These are phyloP conservation scores for Gallinago paraguaiae DNA, from an alignment of 2,113 vertebrate species.

Conservation along the genomic window DNA sequence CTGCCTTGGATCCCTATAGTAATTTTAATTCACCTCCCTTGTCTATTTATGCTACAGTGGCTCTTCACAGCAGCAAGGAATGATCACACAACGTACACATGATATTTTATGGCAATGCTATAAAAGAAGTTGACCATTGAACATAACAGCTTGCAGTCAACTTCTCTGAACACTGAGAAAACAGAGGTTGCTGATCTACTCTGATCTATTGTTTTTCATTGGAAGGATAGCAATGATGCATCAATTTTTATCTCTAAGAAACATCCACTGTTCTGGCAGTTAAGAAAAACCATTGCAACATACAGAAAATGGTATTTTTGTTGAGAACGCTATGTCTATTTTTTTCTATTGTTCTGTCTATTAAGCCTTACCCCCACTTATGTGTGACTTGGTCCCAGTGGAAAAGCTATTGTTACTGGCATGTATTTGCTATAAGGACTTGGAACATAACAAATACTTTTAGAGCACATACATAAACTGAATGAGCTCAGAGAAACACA, in stretches of 20 bases:
- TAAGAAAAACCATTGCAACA: not conserved
- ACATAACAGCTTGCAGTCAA: not conserved
- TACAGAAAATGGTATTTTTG: not conserved
- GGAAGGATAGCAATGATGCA: not conserved
- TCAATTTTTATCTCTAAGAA: not conserved
- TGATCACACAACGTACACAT: not conserved
- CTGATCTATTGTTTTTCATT: not conserved
- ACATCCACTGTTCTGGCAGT: not conserved
- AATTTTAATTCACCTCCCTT: not conserved
- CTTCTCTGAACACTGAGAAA: accelerated
- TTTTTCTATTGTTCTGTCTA: not conserved
- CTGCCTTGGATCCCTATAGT: not conserved
- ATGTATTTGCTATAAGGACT: not conserved
- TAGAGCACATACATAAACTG: not conserved
- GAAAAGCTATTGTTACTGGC: not conserved
- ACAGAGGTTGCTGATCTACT: not conserved
- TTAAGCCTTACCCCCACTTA: not conserved
- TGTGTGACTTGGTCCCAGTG: not conserved
- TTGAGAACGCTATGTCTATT: not conserved
- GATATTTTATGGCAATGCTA: not conserved
- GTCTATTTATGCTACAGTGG: not conserved
- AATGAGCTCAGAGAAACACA: not conserved
- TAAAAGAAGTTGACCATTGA: not conserved
- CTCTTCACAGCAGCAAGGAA: not conserved
- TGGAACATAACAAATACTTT: not conserved